These are phyloP conservation scores for Myotis findleyi DNA, from an alignment of 2,797 vertebrate species.

Conservation along the genomic window DNA sequence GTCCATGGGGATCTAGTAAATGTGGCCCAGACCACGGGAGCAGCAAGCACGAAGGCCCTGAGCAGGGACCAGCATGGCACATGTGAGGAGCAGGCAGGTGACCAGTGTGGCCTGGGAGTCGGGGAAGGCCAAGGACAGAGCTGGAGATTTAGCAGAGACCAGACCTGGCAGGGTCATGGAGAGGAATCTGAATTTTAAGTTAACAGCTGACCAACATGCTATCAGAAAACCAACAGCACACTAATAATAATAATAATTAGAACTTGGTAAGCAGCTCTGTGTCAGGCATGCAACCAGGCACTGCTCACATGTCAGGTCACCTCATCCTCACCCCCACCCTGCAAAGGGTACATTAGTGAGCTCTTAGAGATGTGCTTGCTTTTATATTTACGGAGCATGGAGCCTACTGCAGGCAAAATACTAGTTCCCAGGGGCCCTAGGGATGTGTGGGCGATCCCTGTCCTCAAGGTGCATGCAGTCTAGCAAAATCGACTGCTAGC, in stretches of 20 bases:
- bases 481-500: not conserved
- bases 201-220: not conserved
- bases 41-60: not conserved
- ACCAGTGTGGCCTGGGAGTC: not conserved
- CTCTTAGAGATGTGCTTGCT: not conserved
- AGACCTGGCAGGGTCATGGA: not conserved
- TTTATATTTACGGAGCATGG: not conserved
- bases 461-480: not conserved
- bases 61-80: not conserved
- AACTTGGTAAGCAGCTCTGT: not conserved
- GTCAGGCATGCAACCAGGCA: not conserved
- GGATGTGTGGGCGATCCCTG: not conserved
- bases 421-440: not conserved
- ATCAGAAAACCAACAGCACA: not conserved
- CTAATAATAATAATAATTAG: not conserved
- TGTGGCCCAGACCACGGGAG: not conserved
- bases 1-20: not conserved
- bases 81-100: not conserved
- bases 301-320: not conserved
- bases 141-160: not conserved
- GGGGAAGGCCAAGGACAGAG: not conserved
- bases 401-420: not conserved
- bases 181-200: not conserved
- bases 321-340: not conserved
- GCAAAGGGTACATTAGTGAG: not conserved